Conservation (phyloP, 2,797 vertebrate species). For the Peromyscus eremicus region DNA sequence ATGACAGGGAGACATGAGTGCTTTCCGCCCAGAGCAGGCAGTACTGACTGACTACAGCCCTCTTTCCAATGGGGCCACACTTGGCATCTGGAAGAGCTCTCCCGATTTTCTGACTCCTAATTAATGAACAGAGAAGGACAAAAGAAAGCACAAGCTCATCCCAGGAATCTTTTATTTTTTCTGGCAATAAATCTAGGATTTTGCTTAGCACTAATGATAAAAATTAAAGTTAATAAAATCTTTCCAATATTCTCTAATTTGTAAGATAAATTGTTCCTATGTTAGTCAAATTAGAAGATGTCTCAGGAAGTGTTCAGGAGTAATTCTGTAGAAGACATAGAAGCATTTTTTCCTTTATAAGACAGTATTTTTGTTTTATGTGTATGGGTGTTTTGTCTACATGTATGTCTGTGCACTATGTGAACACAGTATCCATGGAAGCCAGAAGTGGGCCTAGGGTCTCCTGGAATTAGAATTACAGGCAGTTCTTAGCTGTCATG, state of each 20-base stretch:
- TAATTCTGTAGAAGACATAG: background rate
- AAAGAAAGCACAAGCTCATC: background rate
- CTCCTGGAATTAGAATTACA: background rate
- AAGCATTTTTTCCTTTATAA: background rate
- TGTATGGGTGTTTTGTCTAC: background rate
- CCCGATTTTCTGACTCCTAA: background rate
- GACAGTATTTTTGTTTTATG: background rate
- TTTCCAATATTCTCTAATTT: background rate
- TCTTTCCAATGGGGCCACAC: background rate
- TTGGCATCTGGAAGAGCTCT: background rate
- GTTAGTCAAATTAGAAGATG: background rate
- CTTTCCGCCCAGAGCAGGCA: background rate
- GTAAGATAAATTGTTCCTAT: background rate
- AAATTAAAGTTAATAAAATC: slow-evolving; percentile 1
- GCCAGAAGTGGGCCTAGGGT: background rate
- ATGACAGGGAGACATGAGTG: background rate
- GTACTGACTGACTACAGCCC: accelerated
- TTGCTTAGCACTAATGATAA: background rate
- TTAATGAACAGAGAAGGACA: background rate
- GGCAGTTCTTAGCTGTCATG: background rate
- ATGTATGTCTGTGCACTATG: background rate
- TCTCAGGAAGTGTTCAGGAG: background rate
- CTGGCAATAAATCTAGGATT: background rate
- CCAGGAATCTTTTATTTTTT: background rate
- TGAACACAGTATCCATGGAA: background rate